Evolutionary conservation across 53 echinoderm and acorn worm genomes (phyloP), one percentile per base, ranked within the genome.

Genomic region (Echinometra lucunter): DNA sequence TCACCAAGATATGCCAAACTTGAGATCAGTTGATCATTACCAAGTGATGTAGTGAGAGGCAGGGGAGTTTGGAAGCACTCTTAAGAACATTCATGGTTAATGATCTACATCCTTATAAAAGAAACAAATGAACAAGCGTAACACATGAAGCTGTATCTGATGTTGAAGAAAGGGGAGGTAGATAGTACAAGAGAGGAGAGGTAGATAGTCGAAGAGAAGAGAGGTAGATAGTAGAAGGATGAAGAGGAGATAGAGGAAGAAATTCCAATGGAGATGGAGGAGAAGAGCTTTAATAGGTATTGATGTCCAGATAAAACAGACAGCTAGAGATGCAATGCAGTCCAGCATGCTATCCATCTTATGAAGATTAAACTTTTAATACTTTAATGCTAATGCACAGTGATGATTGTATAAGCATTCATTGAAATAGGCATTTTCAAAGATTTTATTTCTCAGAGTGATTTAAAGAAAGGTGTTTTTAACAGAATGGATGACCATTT

Each of bases 21-120:
- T 47, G 85, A 85, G 85, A 45, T 45, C 78, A 21, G 49, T 85
- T 85, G 85, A 47, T 85, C 45, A 85, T 85, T 85, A 85, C 47
- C 27, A 53, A 85, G 49, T 85, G 49, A 85, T 85, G 45, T 47
- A 85, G 49, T 49, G 85, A 85, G 85, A 85, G 85, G 49, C 85
- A 47, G 3, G 30, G 85, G 47, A 85, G 45, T 49, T 21, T 85
- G n/a, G 5, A 28, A 49, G 49, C 49, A 85, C 85, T 78, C 38
- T 40, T 85, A 47, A 49, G 47, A 85, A 49, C 85, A 47, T 85
- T 85, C 85, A 45, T 25, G 85, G 55, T 85, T 85, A 85, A 85
- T 49, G 49, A 49, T 85, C 85, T 85, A 85, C 49, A 85, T 85
- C 85, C n/a, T 7, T 49, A 85, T 85, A 28, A 85, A 85, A n/a